These are phyloP conservation scores for Casuarius casuarius DNA, from an alignment of 2,113 vertebrate genomes.

Conservation along the genomic window DNA sequence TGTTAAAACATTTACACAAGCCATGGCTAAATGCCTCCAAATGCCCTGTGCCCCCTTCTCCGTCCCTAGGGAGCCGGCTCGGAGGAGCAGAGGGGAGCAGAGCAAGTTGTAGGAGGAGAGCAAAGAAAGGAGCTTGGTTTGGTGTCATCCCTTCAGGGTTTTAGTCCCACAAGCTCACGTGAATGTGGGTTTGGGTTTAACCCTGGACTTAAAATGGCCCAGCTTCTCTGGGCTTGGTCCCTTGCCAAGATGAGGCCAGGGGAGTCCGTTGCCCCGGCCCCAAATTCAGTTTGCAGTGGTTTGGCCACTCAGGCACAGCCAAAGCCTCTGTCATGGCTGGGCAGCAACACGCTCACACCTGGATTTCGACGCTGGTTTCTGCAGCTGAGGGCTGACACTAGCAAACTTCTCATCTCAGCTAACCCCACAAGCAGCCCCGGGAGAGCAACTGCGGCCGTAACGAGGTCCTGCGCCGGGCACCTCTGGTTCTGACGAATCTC, in stretches of 20 bases:
- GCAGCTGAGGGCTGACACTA: conserved; percentile 31
- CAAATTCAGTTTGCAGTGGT: neutral
- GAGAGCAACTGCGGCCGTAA: neutral
- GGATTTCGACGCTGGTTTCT: neutral
- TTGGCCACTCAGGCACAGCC: neutral
- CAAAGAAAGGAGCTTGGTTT: neutral
- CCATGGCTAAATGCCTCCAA: neutral
- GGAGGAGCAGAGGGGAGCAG: neutral
- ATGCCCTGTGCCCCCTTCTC: neutral
- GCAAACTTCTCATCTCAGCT: neutral
- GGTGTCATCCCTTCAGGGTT: neutral
- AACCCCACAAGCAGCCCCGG: neutral
- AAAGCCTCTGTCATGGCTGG: neutral
- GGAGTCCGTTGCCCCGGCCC: neutral
- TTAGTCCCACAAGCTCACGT: neutral
- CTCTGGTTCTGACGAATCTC: rapidly evolving
- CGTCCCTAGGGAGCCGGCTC: neutral
- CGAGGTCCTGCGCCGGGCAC: neutral
- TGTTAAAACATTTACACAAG: neutral
- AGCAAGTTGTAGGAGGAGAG: neutral
- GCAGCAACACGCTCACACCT: neutral
- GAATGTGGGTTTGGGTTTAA: conserved; percentile 20
- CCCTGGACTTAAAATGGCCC: neutral
- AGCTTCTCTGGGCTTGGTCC: rapidly evolving
- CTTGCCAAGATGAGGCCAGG: neutral